Evolutionary conservation across 2,797 vertebrate genomes (phyloP), one percentile per base, ranked within the genome.

Genomic region (Gymnopithys bicolor): DNA sequence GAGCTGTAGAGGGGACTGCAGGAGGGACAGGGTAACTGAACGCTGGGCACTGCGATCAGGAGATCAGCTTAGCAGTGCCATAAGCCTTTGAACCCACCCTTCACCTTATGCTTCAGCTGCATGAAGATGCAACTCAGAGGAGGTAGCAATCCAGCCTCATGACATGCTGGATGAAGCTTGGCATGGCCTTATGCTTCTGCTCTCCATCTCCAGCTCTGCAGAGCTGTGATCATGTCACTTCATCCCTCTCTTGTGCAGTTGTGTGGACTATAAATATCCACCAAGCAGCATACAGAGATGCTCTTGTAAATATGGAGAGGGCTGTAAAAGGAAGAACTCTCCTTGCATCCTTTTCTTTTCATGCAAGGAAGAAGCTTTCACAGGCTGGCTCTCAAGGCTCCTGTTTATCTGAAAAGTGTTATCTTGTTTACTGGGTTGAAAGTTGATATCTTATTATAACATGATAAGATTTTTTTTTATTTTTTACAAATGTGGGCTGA

Each of bases 371-470:
- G 62, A 33, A 70, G 17, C 12, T 16, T 48, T 63, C 30, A 23
- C 7, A 81, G 51, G 11, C 41, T 23, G 17, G 30, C 7, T 76
- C 2, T 69, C 23, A 69, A 82, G 60, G 28, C 33, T 89, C 30
- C 70, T 62, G 25, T 90, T 93, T 92, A 60, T 59, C 66, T 81
- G 71, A 55, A 74, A 91, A 82, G 23, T 25, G 30, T 46, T 80
- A 52, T 74, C 58, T 93, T 86, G 56, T 93, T 93, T 81, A 68
- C n/a, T 64, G 43, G 15, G 41, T 66, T 94, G 87, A 92, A 92
- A 95, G 24, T 32, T 49, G 85, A 82, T 87, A 75, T 93, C 86
- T 89, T 96, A 91, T 92, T 93, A 76, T 48, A 86, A 27, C 6
- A 5, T 27, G 32, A 53, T 92, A 94, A 95, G 75, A 45, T 63